Conservation (phyloP, 2,888 invertebrate genomes). For the Lissonota sp. region DNA sequence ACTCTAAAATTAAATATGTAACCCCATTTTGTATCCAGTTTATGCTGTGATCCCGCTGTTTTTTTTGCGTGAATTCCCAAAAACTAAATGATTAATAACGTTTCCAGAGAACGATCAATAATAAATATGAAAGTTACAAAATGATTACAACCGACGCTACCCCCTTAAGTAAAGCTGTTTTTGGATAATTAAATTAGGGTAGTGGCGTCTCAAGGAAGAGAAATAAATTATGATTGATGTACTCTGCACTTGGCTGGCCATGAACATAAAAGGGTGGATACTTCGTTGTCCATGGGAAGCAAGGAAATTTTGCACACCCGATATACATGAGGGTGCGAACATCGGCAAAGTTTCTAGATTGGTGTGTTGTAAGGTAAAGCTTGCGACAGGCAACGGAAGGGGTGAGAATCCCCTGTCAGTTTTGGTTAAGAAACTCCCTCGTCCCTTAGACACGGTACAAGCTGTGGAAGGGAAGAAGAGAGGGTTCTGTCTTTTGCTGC, state of each 20-base stretch:
- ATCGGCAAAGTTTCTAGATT: constrained; percentile 61
- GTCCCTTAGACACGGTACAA: constrained; percentile 16
- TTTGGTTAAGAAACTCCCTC: constrained; percentile 59
- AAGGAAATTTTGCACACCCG: constrained; percentile 27
- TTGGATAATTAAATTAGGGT: background rate
- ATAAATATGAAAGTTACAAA: background rate
- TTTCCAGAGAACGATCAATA: background rate
- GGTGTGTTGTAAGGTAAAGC: constrained; percentile 56
- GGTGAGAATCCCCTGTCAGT: constrained; percentile 49
- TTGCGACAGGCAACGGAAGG: constrained; percentile 19
- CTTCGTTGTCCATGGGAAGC: constrained; percentile 23
- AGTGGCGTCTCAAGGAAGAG: too few relatives aligned
- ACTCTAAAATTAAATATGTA: too few relatives aligned
- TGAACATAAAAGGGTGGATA: background rate
- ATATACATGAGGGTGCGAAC: constrained; percentile 8
- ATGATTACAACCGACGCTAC: constrained; percentile 1
- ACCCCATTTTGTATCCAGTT: too few relatives aligned
- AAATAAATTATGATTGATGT: background rate
- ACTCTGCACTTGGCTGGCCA: constrained; percentile 6
- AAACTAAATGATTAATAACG: background rate
- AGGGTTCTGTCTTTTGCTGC: constrained; percentile 36
- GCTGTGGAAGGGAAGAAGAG: background rate
- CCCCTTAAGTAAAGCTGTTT: background rate
- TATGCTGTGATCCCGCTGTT: too few relatives aligned
- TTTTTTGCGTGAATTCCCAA: too few relatives aligned